phyloP scores from a whole-genome alignment of 2,888 invertebrate genomes.

The Coenonympha glycerion region DNA sequence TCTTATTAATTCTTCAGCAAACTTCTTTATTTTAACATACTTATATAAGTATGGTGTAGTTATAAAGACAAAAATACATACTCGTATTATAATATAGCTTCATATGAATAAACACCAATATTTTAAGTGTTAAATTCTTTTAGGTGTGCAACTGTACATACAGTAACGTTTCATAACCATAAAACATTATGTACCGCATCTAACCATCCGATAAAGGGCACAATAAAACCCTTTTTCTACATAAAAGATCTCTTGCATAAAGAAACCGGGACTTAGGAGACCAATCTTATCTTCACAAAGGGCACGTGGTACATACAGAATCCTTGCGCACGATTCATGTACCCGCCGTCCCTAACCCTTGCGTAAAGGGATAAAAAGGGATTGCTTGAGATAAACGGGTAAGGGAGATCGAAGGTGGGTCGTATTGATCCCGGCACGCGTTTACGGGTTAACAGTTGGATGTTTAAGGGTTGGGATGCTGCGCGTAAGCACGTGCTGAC shows the following conservation, averaged over 20 bases:
- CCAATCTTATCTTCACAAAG: slow-evolving; percentile 57
- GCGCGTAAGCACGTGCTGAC: slow-evolving; percentile 52
- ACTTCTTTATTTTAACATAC: too few species aligned
- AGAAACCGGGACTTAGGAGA: slow-evolving; percentile 40
- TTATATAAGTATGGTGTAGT: too few species aligned
- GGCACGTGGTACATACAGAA: slow-evolving; percentile 67
- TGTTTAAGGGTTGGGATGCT: slow-evolving; percentile 49
- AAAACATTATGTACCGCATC: neutral
- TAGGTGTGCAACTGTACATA: neutral
- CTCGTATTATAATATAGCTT: too few species aligned
- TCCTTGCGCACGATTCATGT: slow-evolving; percentile 67
- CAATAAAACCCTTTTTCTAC: slow-evolving; percentile 22
- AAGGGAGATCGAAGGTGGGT: slow-evolving; percentile 51
- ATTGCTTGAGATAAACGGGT: slow-evolving; percentile 56
- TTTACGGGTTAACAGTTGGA: slow-evolving; percentile 54
- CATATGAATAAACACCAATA: too few species aligned
- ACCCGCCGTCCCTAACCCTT: slow-evolving; percentile 46
- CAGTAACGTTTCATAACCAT: neutral
- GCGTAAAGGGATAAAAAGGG: slow-evolving; percentile 58
- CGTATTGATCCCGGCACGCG: slow-evolving; percentile 67
- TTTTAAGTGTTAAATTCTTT: neutral
- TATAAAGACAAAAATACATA: too few species aligned
- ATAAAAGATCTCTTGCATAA: slow-evolving; percentile 36
- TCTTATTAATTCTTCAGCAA: too few species aligned
- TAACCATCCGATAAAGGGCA: slow-evolving; percentile 8